phyloP scores from a whole-genome alignment of 2,888 invertebrate genomes.

The Harpalus rufipes region DNA sequence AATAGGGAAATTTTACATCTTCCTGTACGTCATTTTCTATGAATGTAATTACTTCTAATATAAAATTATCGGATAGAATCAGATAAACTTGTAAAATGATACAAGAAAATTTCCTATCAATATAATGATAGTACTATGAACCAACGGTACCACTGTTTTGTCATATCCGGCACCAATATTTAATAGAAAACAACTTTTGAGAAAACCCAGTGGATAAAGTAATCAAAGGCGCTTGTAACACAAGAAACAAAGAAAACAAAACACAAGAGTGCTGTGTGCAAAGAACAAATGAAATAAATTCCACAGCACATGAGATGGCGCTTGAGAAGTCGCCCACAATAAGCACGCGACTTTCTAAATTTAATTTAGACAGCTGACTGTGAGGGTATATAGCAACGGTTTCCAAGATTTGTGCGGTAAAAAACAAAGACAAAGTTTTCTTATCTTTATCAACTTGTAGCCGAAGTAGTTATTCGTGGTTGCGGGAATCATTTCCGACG shows the following conservation, averaged over 20 bases:
- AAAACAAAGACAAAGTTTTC: constrained; percentile 12
- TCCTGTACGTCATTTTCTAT: not conserved
- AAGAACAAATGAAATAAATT: not conserved
- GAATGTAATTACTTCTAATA: not conserved
- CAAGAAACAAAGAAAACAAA: constrained; percentile 27
- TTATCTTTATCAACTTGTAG: constrained; percentile 34
- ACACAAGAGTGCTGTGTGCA: not conserved
- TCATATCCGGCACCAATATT: not conserved
- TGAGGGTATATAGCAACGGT: constrained; percentile 12
- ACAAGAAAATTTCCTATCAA: not conserved
- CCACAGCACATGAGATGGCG: constrained; percentile 9
- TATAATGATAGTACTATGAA: constrained; percentile 13
- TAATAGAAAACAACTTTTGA: not conserved
- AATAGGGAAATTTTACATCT: not conserved
- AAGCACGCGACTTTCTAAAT: constrained; percentile 61
- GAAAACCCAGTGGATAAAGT: constrained; percentile 2
- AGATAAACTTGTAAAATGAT: constrained; percentile 15
- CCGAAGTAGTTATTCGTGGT: constrained; percentile 25
- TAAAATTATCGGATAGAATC: constrained; percentile 12
- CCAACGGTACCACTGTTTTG: constrained; percentile 3
- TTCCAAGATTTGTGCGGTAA: not conserved
- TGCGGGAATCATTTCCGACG: constrained; percentile 31
- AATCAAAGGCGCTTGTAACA: not conserved
- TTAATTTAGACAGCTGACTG: constrained; percentile 40
- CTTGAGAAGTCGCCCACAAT: constrained; percentile 45